Percentiles rank a stretch among this genome's conserved stretches.
These are phyloP conservation scores for Hyperoplus lanceolatus DNA, from an alignment of 2,797 vertebrate species.

Conservation along the genomic window DNA sequence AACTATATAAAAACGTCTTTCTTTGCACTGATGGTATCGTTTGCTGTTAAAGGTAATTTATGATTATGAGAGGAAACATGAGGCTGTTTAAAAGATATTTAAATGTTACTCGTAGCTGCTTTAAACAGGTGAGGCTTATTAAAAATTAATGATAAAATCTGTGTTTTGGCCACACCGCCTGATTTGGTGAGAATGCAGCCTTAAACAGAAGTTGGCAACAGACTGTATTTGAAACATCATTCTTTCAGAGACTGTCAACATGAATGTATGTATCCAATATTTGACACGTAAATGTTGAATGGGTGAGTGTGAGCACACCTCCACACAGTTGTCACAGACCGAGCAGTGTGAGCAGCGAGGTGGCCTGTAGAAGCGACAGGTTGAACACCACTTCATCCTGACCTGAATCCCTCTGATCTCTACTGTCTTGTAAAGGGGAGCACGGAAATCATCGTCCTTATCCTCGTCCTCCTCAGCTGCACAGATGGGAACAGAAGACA, in stretches of 20 bases:
- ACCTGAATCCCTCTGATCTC: slow-evolving; percentile 98
- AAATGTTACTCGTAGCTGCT: no score
- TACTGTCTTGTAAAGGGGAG: slow-evolving; percentile 97
- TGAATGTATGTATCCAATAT: background rate
- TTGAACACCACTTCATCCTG: slow-evolving; percentile 98
- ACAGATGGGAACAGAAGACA: background rate
- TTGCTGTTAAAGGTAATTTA: no score
- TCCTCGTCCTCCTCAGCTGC: slow-evolving; percentile 97
- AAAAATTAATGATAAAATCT: no score
- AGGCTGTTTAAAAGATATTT: no score
- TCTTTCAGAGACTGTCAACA: background rate
- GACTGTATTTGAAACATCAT: no score
- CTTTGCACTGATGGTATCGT: no score
- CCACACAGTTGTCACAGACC: slow-evolving; percentile 98
- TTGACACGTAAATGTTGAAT: background rate
- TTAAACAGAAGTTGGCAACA: background rate
- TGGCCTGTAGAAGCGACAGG: slow-evolving; percentile 96
- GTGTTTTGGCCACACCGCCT: no score
- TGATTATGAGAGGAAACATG: no score
- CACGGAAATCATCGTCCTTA: slow-evolving; percentile 97
- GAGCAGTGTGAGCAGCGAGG: slow-evolving; percentile 98
- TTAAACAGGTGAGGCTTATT: no score
- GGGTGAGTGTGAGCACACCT: slow-evolving; percentile 84
- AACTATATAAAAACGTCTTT: no score
- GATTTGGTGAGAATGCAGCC: background rate